Percentiles rank a stretch among this genome's conserved stretches.
These are phyloP conservation scores for Dryadula phaetusa DNA, from an alignment of 2,888 invertebrate genomes.

Conservation along the genomic window DNA sequence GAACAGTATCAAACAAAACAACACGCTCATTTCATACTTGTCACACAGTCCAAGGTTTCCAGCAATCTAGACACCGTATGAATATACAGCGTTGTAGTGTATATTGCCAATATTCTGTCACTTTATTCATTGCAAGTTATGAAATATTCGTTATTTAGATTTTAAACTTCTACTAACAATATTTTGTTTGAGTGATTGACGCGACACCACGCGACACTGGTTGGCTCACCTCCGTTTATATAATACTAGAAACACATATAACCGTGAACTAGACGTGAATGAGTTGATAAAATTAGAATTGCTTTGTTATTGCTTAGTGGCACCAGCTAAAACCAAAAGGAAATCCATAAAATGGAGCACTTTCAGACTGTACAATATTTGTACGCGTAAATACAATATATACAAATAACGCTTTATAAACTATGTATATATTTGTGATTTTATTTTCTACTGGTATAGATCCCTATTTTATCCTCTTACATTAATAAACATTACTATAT, in stretches of 20 bases:
- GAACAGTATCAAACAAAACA: constrained; percentile 5
- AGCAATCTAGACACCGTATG: neutral
- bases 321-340: too few relatives aligned
- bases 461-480: too few relatives aligned
- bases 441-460: too few relatives aligned
- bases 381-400: too few relatives aligned
- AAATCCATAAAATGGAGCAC: too few relatives aligned
- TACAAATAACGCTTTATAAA: too few relatives aligned
- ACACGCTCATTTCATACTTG: constrained; percentile 6
- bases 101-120: constrained; percentile 20
- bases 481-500: too few relatives aligned
- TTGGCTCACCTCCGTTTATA: neutral
- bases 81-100: neutral
- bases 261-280: too few relatives aligned
- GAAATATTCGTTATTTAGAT: constrained; percentile 1
- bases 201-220: neutral
- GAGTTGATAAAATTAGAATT: too few relatives aligned
- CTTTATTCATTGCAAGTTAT: neutral
- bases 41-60: constrained; percentile 18
- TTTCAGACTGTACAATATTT: too few relatives aligned
- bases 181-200: neutral
- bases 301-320: too few relatives aligned
- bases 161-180: neutral
- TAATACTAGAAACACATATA: neutral
- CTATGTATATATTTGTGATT: too few relatives aligned